A percentile compares a stretch with the other conserved stretches of the same genome.
These are phyloP conservation scores for Scelioninae gen. 2 DNA, from an alignment of 2,888 invertebrate genomes.

Conservation along the genomic window DNA sequence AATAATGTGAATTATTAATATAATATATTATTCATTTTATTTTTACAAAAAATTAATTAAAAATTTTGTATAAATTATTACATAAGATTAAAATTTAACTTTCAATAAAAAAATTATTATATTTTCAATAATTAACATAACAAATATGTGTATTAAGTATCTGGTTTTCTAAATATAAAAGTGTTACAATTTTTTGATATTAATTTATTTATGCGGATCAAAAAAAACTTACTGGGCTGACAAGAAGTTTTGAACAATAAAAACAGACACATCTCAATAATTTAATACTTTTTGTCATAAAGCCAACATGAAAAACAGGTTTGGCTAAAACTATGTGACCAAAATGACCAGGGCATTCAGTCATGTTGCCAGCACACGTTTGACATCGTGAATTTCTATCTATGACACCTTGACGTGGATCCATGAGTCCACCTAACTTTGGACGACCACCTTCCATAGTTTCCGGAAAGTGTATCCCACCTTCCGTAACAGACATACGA, in stretches of 20 bases:
- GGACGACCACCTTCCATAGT: constrained; percentile 99
- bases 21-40: too few relatives aligned
- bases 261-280: constrained; percentile 98
- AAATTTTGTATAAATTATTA: too few relatives aligned
- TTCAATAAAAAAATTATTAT: too few relatives aligned
- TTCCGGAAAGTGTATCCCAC: constrained; percentile 97
- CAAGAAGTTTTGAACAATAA: constrained; percentile 97
- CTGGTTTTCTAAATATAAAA: too few relatives aligned
- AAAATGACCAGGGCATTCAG: constrained; percentile 99
- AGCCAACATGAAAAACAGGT: constrained; percentile 99
- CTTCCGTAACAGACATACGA: constrained; percentile 98
- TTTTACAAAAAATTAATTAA: too few relatives aligned
- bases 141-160: too few relatives aligned
- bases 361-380: constrained; percentile 98
- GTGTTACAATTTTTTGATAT: too few relatives aligned
- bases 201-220: too few relatives aligned
- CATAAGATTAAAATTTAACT: too few relatives aligned
- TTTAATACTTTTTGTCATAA: constrained; percentile 97
- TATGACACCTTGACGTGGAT: constrained; percentile 98
- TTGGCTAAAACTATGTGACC: constrained; percentile 99
- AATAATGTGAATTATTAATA: too few relatives aligned
- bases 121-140: too few relatives aligned
- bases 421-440: constrained; percentile 98
- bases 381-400: constrained; percentile 95
- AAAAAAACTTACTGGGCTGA: constrained; percentile 88